Evolutionary conservation across 1,140 invertebrate genomes (phyloP), one percentile per base, ranked within the genome.

Genomic region (Protaetia brevitarsis): DNA sequence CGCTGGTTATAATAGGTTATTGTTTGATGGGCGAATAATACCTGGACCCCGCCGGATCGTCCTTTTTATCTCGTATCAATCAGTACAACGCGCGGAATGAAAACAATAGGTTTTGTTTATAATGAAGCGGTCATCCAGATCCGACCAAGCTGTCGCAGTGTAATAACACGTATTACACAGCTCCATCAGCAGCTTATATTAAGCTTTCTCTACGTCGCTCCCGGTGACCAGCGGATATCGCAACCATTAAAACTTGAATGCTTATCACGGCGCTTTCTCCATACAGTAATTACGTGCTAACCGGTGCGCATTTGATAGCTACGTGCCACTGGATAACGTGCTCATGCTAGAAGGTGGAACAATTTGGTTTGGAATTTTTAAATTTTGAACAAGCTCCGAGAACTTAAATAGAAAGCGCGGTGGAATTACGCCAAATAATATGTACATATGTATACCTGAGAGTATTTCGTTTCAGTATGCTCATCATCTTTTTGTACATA

Each of bases 161-260:
- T 45, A 64, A 68, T 68, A 68, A 68, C 66, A 68, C 66, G 66
- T 68, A 64, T 57, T 45, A 57, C 58, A 56, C 37, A 65, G 63
- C 57, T 68, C 66, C 63, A 68, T 68, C 66, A 68, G 56, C 66
- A 68, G 66, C 63, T 68, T 61, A 68, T 68, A 68, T 68, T 64
- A 60, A 57, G 66, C 63, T 60, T 64, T 60, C 62, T 59, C 26
- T 34, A 28, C 41, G 4, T 23, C 26, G 31, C 26, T 26, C 11
- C 26, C 56, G 62, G 11, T 59, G 62, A 62, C 66, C 66, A 68
- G 31, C 63, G 63, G 66, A 61, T 65, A 65, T 68, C 63, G 45
- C 63, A 64, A 31, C 58, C 66, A 58, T 68, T 68, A 68, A 68
- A 68, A 68, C 66, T 68, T 68, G 66, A 61, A 37, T 31, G 66